These are phyloP conservation scores for Semotilus atromaculatus DNA, from an alignment of 2,797 vertebrate genomes.

Conservation along the genomic window DNA sequence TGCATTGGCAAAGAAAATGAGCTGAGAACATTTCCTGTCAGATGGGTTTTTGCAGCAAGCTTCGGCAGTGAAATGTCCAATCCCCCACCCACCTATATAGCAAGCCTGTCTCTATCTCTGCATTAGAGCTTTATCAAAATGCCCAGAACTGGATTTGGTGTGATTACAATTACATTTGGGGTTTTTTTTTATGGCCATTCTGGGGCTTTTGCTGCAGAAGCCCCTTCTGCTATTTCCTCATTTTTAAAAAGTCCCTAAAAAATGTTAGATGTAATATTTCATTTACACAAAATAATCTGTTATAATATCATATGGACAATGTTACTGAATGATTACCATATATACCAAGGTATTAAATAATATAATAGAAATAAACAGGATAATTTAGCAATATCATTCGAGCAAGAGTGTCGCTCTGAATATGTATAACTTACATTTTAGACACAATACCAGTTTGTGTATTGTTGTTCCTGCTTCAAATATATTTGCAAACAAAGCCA, in stretches of 20 bases:
- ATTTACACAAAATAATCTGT: not conserved
- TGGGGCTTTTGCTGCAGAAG: not conserved
- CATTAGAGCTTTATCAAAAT: not conserved
- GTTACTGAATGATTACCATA: not conserved
- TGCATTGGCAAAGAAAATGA: not conserved
- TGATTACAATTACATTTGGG: not conserved
- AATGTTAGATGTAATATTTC: not conserved
- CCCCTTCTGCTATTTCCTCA: not conserved
- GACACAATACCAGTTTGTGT: not conserved
- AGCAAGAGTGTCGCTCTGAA: not conserved
- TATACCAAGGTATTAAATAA: not conserved
- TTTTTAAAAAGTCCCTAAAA: constrained; percentile 1
- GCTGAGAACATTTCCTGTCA: constrained; percentile 21
- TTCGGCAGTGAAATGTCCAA: constrained; percentile 11
- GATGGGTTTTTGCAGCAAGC: constrained; percentile 13
- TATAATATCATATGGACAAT: not conserved
- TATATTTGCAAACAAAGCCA: not conserved
- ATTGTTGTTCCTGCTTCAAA: not conserved
- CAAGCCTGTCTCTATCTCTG: constrained; percentile 1
- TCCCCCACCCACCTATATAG: constrained; percentile 38
- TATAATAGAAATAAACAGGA: not conserved
- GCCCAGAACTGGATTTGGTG: constrained; percentile 10
- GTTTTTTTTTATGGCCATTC: not conserved
- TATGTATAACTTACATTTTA: not conserved
- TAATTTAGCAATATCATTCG: not conserved